Conservation (phyloP, 1,140 invertebrate species). For the Heliconius congener region DNA sequence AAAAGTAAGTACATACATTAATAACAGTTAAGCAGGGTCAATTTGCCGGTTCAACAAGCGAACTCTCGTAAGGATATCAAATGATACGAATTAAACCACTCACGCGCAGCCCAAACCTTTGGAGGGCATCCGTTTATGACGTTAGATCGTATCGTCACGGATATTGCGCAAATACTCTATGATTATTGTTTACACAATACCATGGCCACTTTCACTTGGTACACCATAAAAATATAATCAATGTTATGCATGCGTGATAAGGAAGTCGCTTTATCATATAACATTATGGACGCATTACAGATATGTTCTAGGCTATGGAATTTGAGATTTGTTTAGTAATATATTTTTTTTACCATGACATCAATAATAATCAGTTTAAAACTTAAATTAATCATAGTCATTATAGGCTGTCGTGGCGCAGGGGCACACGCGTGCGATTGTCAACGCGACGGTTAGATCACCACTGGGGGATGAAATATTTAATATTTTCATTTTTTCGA, state of each 20-base stretch:
- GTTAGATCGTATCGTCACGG: constrained; percentile 39
- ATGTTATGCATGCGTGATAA: constrained; percentile 19
- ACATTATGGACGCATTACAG: background rate
- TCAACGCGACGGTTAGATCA: no score
- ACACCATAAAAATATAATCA: constrained; percentile 42
- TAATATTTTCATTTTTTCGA: no score
- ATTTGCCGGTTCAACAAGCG: constrained; percentile 25
- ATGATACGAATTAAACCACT: constrained; percentile 19
- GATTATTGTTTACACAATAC: constrained; percentile 45
- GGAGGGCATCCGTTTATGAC: constrained; percentile 29
- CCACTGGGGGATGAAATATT: background rate
- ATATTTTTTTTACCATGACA: no score
- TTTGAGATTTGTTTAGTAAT: background rate
- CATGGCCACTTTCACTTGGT: constrained; percentile 53
- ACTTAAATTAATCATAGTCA: background rate
- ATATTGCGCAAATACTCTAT: constrained; percentile 53
- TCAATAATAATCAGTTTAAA: background rate
- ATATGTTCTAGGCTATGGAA: background rate
- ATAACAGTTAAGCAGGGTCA: constrained; percentile 21
- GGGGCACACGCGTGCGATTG: no score
- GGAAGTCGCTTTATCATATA: constrained; percentile 13
- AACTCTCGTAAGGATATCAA: constrained; percentile 19
- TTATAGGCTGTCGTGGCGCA: no score
- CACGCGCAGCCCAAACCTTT: constrained; percentile 16
- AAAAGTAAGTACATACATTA: constrained; percentile 4